phyloP scores from a whole-genome alignment of 1,140 invertebrate genomes.

The Plectus sambesii region DNA sequence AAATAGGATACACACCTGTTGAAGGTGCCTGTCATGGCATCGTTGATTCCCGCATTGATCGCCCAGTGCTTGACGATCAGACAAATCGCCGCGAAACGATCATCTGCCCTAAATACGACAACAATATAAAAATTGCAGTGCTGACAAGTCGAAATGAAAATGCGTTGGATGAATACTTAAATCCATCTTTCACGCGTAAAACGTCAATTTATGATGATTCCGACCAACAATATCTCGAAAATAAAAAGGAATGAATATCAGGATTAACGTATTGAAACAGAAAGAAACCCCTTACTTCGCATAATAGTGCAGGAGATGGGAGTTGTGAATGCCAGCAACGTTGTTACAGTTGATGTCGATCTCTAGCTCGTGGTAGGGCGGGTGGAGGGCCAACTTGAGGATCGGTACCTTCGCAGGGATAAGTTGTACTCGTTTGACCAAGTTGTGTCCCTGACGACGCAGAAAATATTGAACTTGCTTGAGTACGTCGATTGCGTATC shows the following conservation, averaged over 20 bases:
- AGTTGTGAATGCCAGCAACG: constrained; percentile 79
- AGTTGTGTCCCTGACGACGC: constrained; percentile 1
- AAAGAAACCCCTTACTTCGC: constrained; percentile 48
- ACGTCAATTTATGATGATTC: no score
- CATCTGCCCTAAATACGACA: constrained; percentile 62
- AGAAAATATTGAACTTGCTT: not conserved
- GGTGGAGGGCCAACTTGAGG: constrained; percentile 66
- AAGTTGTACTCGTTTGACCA: constrained; percentile 59
- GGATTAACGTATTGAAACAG: no score
- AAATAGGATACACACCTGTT: no score
- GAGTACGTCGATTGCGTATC: not conserved
- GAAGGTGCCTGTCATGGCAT: constrained; percentile 82
- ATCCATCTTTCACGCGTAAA: no score
- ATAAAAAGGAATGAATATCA: no score
- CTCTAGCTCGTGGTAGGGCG: constrained; percentile 58
- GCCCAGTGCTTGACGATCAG: constrained; percentile 88
- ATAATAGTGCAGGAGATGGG: constrained; percentile 76
- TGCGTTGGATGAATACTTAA: no score
- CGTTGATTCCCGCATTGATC: constrained; percentile 76
- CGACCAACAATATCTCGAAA: no score
- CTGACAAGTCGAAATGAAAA: no score
- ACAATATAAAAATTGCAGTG: constrained; percentile 15
- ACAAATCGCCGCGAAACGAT: constrained; percentile 77
- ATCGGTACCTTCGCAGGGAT: constrained; percentile 78
- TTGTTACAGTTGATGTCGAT: constrained; percentile 93